A percentile compares a stretch with the other conserved stretches of the same genome.
phyloP scores from a whole-genome alignment of 1,140 invertebrate species.

The Sitophilus oryzae region DNA sequence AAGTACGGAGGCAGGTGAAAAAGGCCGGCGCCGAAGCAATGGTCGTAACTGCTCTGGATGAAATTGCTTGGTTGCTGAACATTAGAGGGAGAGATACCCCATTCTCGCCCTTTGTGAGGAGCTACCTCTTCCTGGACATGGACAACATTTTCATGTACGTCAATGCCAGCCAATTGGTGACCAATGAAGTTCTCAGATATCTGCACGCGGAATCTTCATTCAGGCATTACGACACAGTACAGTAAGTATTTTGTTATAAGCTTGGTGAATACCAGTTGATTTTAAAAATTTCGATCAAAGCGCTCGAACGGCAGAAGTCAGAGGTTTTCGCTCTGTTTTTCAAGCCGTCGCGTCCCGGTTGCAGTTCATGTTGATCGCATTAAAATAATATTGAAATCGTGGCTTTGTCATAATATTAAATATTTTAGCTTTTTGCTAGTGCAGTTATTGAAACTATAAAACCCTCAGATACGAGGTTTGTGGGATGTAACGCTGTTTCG shows the following conservation, averaged over 20 bases:
- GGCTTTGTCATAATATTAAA: too few relatives aligned
- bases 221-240: constrained; percentile 28
- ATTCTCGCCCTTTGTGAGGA: constrained; percentile 76
- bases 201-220: constrained; percentile 29
- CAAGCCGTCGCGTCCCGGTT: too few relatives aligned
- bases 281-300: too few relatives aligned
- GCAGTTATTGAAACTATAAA: too few relatives aligned
- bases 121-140: constrained; percentile 61
- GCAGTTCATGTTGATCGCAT: too few relatives aligned
- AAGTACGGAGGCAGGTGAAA: constrained; percentile 61
- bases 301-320: too few relatives aligned
- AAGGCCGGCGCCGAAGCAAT: constrained; percentile 65
- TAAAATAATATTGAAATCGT: too few relatives aligned
- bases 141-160: constrained; percentile 53
- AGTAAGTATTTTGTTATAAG: constrained; percentile 28
- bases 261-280: neutral
- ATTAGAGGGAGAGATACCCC: constrained; percentile 88
- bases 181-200: constrained; percentile 31
- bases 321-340: neutral
- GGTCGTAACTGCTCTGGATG: constrained; percentile 82
- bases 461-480: too few relatives aligned
- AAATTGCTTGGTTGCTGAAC: constrained; percentile 92
- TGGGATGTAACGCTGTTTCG: too few relatives aligned
- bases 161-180: constrained; percentile 47
- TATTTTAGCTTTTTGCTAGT: too few relatives aligned